Conservation (phyloP, 2,113 vertebrate genomes). For the Gnathonemus echidnorhynchus region DNA sequence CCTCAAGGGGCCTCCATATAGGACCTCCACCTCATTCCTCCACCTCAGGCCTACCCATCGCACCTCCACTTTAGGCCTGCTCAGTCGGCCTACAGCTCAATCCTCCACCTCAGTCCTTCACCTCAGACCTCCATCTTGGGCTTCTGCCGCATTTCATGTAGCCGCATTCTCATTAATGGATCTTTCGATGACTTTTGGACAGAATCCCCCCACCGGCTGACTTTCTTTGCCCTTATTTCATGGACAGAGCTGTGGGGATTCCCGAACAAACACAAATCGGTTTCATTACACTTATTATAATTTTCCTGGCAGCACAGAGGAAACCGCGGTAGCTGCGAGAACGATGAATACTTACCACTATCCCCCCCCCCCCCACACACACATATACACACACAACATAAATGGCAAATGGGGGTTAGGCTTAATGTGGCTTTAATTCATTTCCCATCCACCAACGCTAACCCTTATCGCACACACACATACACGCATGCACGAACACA, state of each 20-base stretch:
- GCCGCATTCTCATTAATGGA: conserved; percentile 35
- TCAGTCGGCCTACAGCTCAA: not conserved
- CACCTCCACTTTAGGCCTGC: not conserved
- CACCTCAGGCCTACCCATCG: conserved; percentile 17
- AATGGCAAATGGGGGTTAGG: not conserved
- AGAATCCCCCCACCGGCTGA: not conserved
- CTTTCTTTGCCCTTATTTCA: not conserved
- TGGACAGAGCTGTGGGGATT: not conserved
- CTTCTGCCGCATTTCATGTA: conserved; percentile 33
- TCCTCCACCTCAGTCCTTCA: not conserved
- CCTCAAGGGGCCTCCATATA: not conserved
- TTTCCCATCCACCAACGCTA: not conserved
- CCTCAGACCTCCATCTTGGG: not conserved
- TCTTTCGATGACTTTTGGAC: conserved; percentile 40
- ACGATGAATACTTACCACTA: not conserved
- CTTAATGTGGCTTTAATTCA: not conserved
- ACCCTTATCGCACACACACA: not conserved
- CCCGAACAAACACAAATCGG: not conserved
- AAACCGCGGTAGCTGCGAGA: not conserved
- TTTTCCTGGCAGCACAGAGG: not conserved
- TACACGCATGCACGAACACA: not conserved
- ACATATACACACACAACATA: not conserved
- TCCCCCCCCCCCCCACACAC: not conserved
- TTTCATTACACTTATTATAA: not conserved
- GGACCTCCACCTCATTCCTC: not conserved